Evolutionary conservation across 2,888 invertebrate species (phyloP), one percentile per base, ranked within the genome.

Genomic region (Odontocolon sp.): DNA sequence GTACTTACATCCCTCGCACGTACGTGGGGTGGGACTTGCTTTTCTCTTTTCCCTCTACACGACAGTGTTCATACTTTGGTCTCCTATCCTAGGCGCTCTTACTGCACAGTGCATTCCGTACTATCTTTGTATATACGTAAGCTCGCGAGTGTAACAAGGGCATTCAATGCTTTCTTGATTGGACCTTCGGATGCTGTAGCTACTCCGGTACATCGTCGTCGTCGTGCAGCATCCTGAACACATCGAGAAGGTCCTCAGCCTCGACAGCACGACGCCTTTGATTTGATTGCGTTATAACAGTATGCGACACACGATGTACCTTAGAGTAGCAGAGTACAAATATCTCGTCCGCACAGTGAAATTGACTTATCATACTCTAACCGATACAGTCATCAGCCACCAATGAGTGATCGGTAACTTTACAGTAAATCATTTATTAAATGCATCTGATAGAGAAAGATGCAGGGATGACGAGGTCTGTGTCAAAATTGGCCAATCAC

Each of bases 81-180:
- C 52, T 31, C 31, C 11, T n/a, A n/a, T n/a, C n/a, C n/a, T n/a
- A n/a, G n/a, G n/a, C n/a, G n/a, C n/a, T n/a, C n/a, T n/a, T n/a
- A n/a, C n/a, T n/a, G n/a, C n/a, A n/a, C n/a, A n/a, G 45, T 8
- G 42, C 21, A 31, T 59, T 59, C 31, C n/a, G n/a, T n/a, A n/a
- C n/a, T 54, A 59, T 2, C 59, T 61, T 54, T 14, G 21, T 67
- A 23, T 23, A 21, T 21, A 47, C 42, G 23, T 50, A 45, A 68
- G 61, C 61, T 64, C 72, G 77, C 57, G 68, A 74, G 77, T 80
- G 82, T 85, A 87, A 87, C 87, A 87, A 87, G 86, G 83, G 80
- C 85, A 87, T 86, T 87, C 82, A 87, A 87, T 87, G 83, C 86
- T 76, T 82, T 83, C 87, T 86, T 86, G 87, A 87, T 87, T 86